These are phyloP conservation scores for Cerastis rubricosa DNA, from an alignment of 2,888 invertebrate genomes.

Conservation along the genomic window DNA sequence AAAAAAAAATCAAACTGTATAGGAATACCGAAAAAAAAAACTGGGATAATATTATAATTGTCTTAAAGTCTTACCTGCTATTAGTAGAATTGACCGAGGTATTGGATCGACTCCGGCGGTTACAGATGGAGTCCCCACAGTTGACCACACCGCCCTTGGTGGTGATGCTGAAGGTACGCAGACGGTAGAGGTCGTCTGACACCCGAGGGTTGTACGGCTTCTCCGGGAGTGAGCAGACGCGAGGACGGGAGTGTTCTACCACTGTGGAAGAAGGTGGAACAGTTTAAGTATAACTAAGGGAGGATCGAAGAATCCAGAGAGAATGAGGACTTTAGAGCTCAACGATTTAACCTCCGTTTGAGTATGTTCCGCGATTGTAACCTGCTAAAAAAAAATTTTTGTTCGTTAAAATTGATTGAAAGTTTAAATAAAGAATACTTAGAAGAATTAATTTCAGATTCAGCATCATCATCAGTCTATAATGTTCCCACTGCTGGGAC, in stretches of 20 bases:
- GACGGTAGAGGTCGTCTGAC: constrained; percentile 96
- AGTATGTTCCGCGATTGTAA: too few relatives aligned
- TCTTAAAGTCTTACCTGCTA: constrained; percentile 91
- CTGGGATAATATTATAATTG: not conserved
- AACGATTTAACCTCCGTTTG: not conserved
- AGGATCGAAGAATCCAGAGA: not conserved
- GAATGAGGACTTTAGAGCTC: not conserved
- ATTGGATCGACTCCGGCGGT: constrained; percentile 95
- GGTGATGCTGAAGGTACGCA: constrained; percentile 96
- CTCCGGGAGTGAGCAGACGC: constrained; percentile 96
- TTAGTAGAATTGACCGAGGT: constrained; percentile 96
- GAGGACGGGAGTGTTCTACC: constrained; percentile 95
- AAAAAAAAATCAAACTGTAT: not conserved
- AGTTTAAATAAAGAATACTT: too few relatives aligned
- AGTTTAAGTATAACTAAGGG: not conserved
- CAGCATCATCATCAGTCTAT: too few relatives aligned
- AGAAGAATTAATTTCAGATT: too few relatives aligned
- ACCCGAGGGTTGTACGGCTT: constrained; percentile 96
- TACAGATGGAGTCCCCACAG: constrained; percentile 97
- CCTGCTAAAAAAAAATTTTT: too few relatives aligned
- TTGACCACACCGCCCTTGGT: constrained; percentile 97
- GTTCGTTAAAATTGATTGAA: too few relatives aligned
- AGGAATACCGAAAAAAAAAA: not conserved
- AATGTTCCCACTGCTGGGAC: too few relatives aligned
- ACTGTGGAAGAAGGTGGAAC: constrained; percentile 87